Conservation (phyloP, 2,113 vertebrate genomes). For the Caretta caretta region DNA sequence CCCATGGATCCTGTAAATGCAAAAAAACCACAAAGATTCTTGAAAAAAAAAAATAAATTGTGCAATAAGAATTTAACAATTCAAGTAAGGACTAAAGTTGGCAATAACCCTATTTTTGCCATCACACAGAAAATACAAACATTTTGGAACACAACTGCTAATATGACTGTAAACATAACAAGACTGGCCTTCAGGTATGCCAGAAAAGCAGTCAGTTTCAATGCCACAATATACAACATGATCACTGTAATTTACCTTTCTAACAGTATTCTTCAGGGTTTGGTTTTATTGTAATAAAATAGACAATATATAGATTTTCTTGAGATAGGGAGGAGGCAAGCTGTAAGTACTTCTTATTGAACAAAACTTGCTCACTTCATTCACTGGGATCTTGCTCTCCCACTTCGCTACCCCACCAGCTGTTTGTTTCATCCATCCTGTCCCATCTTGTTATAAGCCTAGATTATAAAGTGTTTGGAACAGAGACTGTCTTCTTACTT, state of each 20-base stretch:
- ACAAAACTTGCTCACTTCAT: background rate
- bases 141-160: background rate
- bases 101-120: accelerated
- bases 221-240: background rate
- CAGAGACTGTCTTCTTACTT: background rate
- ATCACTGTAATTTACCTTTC: background rate
- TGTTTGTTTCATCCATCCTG: background rate
- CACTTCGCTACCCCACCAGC: background rate
- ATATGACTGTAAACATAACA: background rate
- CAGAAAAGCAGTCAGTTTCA: background rate
- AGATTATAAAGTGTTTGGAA: background rate
- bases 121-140: background rate
- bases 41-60: background rate
- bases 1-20: conserved; percentile 48
- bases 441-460: background rate
- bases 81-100: background rate
- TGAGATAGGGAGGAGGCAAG: background rate
- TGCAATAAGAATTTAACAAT: background rate
- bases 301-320: background rate
- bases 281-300: background rate
- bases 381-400: background rate
- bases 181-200: accelerated
- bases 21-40: conserved; percentile 22
- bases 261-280: background rate
- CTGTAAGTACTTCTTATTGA: background rate